Evolutionary conservation across 2,888 invertebrate species (phyloP), one percentile per base, ranked within the genome.

Genomic region (Hyposoter dolosus): DNA sequence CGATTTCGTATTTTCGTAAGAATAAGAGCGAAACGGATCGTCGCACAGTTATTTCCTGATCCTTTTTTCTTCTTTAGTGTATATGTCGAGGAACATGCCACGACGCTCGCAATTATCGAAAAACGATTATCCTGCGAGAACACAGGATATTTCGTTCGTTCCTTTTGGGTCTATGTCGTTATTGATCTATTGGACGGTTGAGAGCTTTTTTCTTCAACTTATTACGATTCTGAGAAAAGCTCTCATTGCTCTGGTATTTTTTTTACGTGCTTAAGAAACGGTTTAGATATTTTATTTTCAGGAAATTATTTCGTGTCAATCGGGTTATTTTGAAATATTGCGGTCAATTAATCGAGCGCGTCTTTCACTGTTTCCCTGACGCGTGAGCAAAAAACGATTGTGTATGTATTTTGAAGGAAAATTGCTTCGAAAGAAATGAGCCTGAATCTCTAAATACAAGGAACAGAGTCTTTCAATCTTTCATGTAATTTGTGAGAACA

Each of bases 61-160:
- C 56, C 65, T 43, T 68, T 68, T 45, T 76, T 56, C 66, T 74
- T n/a, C 23, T 3, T 56, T 66, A 45, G 72, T 56, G 65, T 50
- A 23, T 43, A 65, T 50, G 53, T 68, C 50, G 65, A 80, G 53
- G 72, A 85, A 79, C 82, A 82, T 83, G 87, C 83, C 80, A 76
- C 76, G 35, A 66, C 43, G 65, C 47, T 74, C 63, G 85, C 82
- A 88, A 87, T 88, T 88, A 88, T 88, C 85, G 88, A 85, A 82
- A 88, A 88, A 87, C 85, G 83, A 83, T 88, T 88, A 88, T 83
- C 83, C 66, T 43, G 40, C 82, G 69, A 53, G 47, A 76, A 83
- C 76, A 87, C 76, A 78, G 78, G 81, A 87, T 88, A 87, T 84
- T 78, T 87, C 85, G 81, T 28, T 72, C 75, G 76, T 85, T 85